phyloP scores from a whole-genome alignment of 2,797 vertebrate genomes.

The Tenualosa thibaudeaui region DNA sequence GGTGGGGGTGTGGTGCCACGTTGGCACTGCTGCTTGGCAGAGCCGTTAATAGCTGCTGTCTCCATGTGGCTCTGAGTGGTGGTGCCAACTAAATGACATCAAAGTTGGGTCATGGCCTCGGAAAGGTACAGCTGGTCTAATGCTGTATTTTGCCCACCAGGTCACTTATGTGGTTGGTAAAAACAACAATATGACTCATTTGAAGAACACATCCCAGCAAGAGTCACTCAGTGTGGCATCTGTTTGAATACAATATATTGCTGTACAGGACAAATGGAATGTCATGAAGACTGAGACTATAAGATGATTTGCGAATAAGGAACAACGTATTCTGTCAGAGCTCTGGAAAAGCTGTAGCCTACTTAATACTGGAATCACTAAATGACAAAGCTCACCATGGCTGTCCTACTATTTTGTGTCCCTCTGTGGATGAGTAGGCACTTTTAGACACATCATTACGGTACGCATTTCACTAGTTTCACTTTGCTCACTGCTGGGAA shows the following conservation, averaged over 20 bases:
- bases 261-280: neutral
- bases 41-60: neutral
- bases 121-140: slow-evolving; percentile 2
- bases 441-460: too few species aligned
- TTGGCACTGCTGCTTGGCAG: neutral
- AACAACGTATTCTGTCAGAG: neutral
- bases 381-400: too few species aligned
- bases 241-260: neutral
- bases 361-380: neutral
- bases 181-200: neutral
- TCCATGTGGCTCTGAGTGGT: neutral
- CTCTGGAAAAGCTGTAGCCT: neutral
- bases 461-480: neutral
- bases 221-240: neutral
- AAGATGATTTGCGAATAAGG: too few species aligned
- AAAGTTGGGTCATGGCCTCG: neutral
- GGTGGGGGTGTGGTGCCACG: too few species aligned
- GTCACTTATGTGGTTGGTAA: neutral
- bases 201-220: too few species aligned
- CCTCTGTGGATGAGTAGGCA: too few species aligned
- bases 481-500: neutral
- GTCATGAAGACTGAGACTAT: neutral
- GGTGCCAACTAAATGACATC: neutral
- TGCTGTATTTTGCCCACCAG: neutral
- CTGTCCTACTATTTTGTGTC: too few species aligned